Conservation (phyloP, 2,113 vertebrate species). For the Aviceda subcristata region DNA sequence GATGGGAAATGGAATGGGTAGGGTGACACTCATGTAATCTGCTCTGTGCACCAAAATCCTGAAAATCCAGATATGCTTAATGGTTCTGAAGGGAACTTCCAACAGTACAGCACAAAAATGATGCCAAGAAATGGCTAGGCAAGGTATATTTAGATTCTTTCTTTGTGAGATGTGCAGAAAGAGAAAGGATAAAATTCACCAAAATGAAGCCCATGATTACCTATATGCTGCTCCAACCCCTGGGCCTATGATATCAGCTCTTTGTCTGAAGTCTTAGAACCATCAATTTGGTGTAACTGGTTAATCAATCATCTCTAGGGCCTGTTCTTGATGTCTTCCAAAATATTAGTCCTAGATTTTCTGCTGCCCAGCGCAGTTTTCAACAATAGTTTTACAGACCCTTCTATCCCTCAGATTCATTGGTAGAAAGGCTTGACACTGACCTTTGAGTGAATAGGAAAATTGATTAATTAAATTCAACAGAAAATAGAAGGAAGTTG, state of each 20-base stretch:
- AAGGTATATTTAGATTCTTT: background rate
- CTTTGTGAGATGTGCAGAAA: background rate
- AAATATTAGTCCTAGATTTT: background rate
- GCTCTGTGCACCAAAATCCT: background rate
- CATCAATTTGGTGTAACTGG: background rate
- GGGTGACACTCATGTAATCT: background rate
- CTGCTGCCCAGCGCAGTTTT: background rate
- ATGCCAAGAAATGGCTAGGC: background rate
- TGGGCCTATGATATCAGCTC: accelerated
- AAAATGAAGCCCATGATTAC: background rate
- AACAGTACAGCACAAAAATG: background rate
- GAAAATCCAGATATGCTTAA: background rate
- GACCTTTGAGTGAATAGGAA: background rate
- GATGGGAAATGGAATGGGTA: background rate
- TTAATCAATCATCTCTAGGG: background rate
- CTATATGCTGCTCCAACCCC: background rate
- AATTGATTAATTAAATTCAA: background rate
- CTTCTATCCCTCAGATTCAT: background rate
- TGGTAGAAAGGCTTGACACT: background rate
- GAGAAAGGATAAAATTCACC: background rate
- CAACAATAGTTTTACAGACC: background rate
- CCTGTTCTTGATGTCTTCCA: background rate
- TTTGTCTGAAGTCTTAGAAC: background rate
- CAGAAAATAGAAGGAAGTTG: background rate
- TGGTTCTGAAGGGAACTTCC: background rate